phyloP scores from a whole-genome alignment of 2,888 invertebrate species.

The Apoda limacodes region DNA sequence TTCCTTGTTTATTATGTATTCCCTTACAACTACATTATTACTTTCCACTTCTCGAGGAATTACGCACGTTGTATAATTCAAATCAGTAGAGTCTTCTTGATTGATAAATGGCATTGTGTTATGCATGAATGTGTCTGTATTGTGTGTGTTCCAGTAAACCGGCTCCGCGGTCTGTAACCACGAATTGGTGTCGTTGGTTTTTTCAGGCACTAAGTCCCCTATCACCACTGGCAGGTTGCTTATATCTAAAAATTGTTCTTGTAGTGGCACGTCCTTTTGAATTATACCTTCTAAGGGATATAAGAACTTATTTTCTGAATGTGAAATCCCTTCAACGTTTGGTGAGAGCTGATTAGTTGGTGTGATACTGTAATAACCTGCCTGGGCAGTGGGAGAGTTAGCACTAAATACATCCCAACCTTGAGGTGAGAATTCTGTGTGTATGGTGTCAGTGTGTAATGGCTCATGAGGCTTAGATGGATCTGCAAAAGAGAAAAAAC shows the following conservation, averaged over 20 bases:
- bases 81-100: constrained; percentile 50
- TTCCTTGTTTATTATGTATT: constrained; percentile 19
- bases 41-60: constrained; percentile 50
- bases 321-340: constrained; percentile 32
- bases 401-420: constrained; percentile 52
- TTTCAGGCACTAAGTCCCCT: constrained; percentile 41
- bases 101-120: constrained; percentile 50
- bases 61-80: constrained; percentile 38
- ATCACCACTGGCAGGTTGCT: constrained; percentile 50
- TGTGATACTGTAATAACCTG: constrained; percentile 39
- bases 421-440: constrained; percentile 55
- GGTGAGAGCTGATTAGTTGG: constrained; percentile 42
- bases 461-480: constrained; percentile 37
- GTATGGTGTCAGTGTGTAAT: constrained; percentile 54
- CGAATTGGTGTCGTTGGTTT: constrained; percentile 30
- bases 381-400: constrained; percentile 42
- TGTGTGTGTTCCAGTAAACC: constrained; percentile 35
- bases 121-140: constrained; percentile 32
- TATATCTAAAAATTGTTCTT: constrained; percentile 48
- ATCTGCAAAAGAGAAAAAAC: constrained; percentile 32
- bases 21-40: constrained; percentile 34
- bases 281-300: constrained; percentile 25
- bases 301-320: constrained; percentile 29
- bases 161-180: constrained; percentile 30
- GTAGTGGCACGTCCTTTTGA: constrained; percentile 30